Evolutionary conservation across 2,797 vertebrate genomes (phyloP), one percentile per base, ranked within the genome.

Genomic region (Adelosebastes latens): DNA sequence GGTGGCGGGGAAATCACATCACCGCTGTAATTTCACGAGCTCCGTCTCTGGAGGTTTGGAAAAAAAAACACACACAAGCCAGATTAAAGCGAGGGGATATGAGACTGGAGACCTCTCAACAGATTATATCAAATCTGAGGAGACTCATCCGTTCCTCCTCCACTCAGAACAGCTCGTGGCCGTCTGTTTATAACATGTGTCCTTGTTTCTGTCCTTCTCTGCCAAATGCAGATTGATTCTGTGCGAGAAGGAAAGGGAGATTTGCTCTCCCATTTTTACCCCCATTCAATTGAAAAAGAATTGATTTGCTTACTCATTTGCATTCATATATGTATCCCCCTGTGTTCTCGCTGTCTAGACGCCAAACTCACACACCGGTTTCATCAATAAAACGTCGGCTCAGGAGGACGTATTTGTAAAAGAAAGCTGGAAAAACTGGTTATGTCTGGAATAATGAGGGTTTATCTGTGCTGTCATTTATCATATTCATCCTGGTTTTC

Each of bases 121-220:
- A 83, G 81, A 91, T 83, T 55, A 67, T 6, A 90, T 86, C 36
- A 80, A 62, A 84, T 77, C 29, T 39, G 80, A 82, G 65, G 70
- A 75, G 72, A 67, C 64, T 75, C 66, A 77, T 82, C 27, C 29
- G 11, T 77, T 76, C 86, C 72, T 65, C 42, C 53, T 42, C 49
- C 42, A 1, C 52, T 85, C 65, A 52, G 79, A 77, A 70, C 66
- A 74, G 59, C 63, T 58, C 0, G 1, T 24, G 10, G 20, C 72
- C 8, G 59, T 77, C 58, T 71, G 72, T 58, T 84, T 49, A 53
- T 25, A 59, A 39, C 58, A 39, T n/a, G 22, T 22, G 66, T 27
- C 60, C 66, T 82, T 78, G 42, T 82, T 79, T 81, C 8, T 65
- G n/a, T 29, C 18, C 49, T 53, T 42, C 13, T 77, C 56, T 56